Conservation (phyloP, 2,113 vertebrate species). For the Catharus bicknelli region DNA sequence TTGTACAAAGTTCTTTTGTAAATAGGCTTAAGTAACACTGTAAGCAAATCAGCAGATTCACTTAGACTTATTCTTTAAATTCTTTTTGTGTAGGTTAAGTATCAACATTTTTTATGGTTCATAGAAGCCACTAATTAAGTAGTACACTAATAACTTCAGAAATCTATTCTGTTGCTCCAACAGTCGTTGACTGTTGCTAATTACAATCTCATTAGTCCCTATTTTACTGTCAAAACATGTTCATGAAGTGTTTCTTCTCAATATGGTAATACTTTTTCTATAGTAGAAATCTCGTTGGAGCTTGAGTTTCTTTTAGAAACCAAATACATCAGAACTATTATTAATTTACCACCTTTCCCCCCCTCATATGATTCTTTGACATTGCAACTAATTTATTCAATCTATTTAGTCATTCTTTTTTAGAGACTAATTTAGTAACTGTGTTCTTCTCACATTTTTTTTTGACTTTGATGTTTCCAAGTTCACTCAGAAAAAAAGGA, state of each 20-base stretch:
- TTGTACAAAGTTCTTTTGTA: neutral
- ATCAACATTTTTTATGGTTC: slow-evolving; percentile 48
- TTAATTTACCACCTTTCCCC: neutral
- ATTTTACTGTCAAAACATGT: slow-evolving; percentile 43
- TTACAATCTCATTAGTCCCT: slow-evolving; percentile 57
- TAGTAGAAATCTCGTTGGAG: neutral
- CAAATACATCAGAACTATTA: neutral
- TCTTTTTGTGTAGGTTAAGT: slow-evolving; percentile 35
- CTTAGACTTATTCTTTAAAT: slow-evolving; percentile 13
- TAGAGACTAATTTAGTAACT: neutral
- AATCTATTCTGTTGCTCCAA: slow-evolving; percentile 49
- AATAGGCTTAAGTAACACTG: neutral
- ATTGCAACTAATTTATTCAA: neutral
- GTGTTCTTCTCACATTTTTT: neutral
- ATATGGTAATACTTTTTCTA: neutral
- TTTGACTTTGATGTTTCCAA: neutral
- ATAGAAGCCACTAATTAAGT: slow-evolving; percentile 63
- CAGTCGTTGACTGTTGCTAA: slow-evolving; percentile 48
- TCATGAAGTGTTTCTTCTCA: neutral
- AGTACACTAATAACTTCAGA: slow-evolving; percentile 54
- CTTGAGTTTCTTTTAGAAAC: neutral
- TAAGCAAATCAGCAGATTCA: neutral
- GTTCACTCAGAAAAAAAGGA: neutral
- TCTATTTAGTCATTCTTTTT: neutral
- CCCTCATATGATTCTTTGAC: neutral